Evolutionary conservation across 2,888 invertebrate species (phyloP).

Genomic region (Erannis defoliaria): DNA sequence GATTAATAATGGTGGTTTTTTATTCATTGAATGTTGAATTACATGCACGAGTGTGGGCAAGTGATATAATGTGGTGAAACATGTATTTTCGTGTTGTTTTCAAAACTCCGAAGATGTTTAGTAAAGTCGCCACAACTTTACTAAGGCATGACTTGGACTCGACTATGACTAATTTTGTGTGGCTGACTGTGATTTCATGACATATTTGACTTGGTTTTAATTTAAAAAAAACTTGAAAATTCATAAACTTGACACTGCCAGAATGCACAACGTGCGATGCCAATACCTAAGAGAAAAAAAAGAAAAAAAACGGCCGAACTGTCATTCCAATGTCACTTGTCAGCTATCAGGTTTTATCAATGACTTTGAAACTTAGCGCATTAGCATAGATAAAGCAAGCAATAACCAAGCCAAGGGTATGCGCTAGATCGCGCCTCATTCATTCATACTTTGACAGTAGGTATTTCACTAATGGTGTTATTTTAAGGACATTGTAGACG

Average conservation of each 20-base stretch:
- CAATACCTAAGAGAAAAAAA: neutral
- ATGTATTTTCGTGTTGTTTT: too few species aligned
- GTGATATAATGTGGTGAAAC: too few species aligned
- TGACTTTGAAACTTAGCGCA: conserved; percentile 36
- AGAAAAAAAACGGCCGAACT: neutral
- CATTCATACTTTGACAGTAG: conserved; percentile 20
- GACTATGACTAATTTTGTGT: too few species aligned
- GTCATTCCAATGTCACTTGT: conserved; percentile 29
- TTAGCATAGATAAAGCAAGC: conserved; percentile 32
- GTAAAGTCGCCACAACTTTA: too few species aligned
- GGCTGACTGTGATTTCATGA: too few species aligned
- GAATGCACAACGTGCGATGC: neutral
- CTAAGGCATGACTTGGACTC: too few species aligned
- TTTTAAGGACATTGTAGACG: neutral
- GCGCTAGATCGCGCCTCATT: conserved; percentile 24
- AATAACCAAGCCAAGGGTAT: conserved; percentile 29
- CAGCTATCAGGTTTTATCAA: conserved; percentile 35
- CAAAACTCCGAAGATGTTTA: too few species aligned
- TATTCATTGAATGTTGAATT: too few species aligned
- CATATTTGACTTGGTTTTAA: too few species aligned
- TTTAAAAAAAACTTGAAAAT: neutral
- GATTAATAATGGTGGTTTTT: too few species aligned
- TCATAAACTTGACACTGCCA: neutral
- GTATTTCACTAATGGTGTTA: neutral
- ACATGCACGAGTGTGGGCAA: too few species aligned